Base-by-base conservation (phyloP, 2,888 invertebrate species). In the Philereme vetulata region DNA sequence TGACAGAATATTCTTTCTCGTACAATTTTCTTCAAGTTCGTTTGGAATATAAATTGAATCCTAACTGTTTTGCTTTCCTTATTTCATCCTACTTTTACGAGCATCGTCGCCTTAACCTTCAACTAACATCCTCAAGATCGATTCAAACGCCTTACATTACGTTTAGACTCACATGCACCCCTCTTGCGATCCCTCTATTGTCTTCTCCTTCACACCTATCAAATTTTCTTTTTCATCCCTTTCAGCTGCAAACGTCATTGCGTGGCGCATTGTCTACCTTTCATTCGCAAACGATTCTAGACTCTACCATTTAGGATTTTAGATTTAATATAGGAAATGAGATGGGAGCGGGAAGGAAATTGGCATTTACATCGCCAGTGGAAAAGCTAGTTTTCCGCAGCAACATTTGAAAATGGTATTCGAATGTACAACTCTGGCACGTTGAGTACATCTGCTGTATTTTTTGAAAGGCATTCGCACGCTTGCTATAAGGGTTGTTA, bases 371-470 rank as follows among this genome's bases (percentile, higher is more conserved):
- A 84, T 78, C 85, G 78, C 81, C 83, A 87, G 89, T 78, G 84
- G 91, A 90, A 88, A 90, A 91, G 90, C 84, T 79, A 89, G 88
- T 90, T 90, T 91, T 84, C 90, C 86, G 77, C 86, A 81, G 89
- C 91, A 90, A 78, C 83, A 80, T 87, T 84, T 74, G 84, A 85
- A 90, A 90, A 89, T 87, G 77, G 78, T 80, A 83, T 85, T 81
- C 78, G 84, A 85, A 82, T 80, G 81, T 77, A 77, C 77, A 77
- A 69, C 62, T 64, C 69, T 62, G 60, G 85, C 71, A 77, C 71
- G 72, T 79, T 81, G 72, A 59, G 66, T 51, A 47, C 46, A 48
- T 54, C 35, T 38, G 45, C 32, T 38, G 36, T 43, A 8, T 55
- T 5, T 10, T 40, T 49, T 5, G 5, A 9, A 7, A 7, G 6